These are phyloP conservation scores for Eumerus sabulonum DNA, from an alignment of 2,888 invertebrate genomes.

Conservation along the genomic window DNA sequence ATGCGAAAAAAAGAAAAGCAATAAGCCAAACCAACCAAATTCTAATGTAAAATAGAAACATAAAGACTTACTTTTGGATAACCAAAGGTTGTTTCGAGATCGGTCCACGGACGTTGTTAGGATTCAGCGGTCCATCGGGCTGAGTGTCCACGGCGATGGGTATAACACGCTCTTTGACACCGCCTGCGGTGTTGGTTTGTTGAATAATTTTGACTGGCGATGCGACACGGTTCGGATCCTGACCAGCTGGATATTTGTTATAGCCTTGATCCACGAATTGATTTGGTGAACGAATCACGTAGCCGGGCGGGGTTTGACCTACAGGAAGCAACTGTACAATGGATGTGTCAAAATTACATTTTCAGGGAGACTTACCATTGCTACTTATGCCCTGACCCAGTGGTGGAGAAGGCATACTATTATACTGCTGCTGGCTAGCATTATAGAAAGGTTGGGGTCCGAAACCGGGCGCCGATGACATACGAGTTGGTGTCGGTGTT, in stretches of 20 bases:
- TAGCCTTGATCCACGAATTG: slow-evolving; percentile 79
- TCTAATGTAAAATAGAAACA: slow-evolving; percentile 13
- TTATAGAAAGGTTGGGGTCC: slow-evolving; percentile 74
- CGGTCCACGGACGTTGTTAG: slow-evolving; percentile 74
- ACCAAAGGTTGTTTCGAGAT: slow-evolving; percentile 76
- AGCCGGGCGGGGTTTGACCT: slow-evolving; percentile 72
- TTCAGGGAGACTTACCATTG: slow-evolving; percentile 73
- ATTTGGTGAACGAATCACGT: slow-evolving; percentile 78
- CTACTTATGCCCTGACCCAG: slow-evolving; percentile 66
- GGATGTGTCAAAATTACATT: not conserved
- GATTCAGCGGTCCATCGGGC: slow-evolving; percentile 69
- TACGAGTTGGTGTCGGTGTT: slow-evolving; percentile 75
- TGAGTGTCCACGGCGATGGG: slow-evolving; percentile 82
- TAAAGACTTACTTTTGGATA: slow-evolving; percentile 77
- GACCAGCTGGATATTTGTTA: slow-evolving; percentile 74
- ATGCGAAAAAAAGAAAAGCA: slow-evolving; percentile 29
- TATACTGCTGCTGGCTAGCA: slow-evolving; percentile 71
- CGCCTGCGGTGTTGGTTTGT: slow-evolving; percentile 68
- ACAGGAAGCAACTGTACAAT: not conserved
- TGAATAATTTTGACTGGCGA: slow-evolving; percentile 71
- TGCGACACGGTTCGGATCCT: slow-evolving; percentile 74
- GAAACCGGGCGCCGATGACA: slow-evolving; percentile 72
- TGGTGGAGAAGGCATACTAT: slow-evolving; percentile 69
- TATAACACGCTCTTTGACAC: slow-evolving; percentile 80
- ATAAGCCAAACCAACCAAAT: slow-evolving; percentile 35